Evolutionary conservation across 2,888 invertebrate genomes (phyloP).

Genomic region (Proisotoma minuta): DNA sequence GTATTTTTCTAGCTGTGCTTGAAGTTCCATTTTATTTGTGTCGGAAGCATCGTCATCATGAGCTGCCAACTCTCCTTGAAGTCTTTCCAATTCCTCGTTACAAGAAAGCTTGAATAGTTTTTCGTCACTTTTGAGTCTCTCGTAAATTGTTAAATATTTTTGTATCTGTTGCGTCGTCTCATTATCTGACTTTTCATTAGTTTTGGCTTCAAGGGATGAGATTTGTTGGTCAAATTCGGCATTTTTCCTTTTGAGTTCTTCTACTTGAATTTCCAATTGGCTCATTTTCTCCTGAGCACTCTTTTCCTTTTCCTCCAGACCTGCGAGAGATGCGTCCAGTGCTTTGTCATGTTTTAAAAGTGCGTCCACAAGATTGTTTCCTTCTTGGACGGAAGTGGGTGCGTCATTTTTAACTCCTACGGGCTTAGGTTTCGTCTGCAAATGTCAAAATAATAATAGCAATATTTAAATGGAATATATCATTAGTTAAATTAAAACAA

Average conservation of each 20-base stretch:
- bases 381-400: neutral
- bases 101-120: constrained; percentile 69
- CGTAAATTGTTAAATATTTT: constrained; percentile 51
- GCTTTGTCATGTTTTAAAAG: constrained; percentile 33
- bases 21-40: constrained; percentile 34
- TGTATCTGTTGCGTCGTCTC: constrained; percentile 30
- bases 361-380: constrained; percentile 30
- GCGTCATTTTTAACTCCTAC: neutral
- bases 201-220: neutral
- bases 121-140: constrained; percentile 68
- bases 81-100: constrained; percentile 59
- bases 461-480: too few species aligned
- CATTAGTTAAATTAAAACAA: too few species aligned
- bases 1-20: constrained; percentile 56
- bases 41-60: constrained; percentile 30
- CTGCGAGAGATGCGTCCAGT: constrained; percentile 33
- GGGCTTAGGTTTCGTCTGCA: neutral
- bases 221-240: constrained; percentile 19
- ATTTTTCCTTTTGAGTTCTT: constrained; percentile 22
- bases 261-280: constrained; percentile 24
- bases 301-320: constrained; percentile 19
- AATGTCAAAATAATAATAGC: too few species aligned
- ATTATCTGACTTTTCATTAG: constrained; percentile 11
- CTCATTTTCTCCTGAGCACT: constrained; percentile 13
- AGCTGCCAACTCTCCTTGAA: constrained; percentile 54